Evolutionary conservation across 2,888 invertebrate species (phyloP).

Genomic region (Baronia brevicornis): DNA sequence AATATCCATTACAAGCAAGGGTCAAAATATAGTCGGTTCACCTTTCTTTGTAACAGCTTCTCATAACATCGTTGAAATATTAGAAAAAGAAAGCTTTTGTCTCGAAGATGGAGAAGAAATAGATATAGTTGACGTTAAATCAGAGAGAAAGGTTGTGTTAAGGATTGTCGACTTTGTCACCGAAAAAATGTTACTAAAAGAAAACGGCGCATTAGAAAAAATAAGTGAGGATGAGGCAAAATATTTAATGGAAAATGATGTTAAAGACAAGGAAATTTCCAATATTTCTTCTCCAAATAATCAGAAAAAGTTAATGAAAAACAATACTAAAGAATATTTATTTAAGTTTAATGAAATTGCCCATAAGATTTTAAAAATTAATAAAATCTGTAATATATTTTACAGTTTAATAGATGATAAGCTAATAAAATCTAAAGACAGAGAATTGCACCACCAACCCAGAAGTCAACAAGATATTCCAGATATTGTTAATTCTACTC

Average conservation of each 20-base stretch:
- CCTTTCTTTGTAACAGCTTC: conserved; percentile 72
- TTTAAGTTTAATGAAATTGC: conserved; percentile 42
- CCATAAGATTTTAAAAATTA: conserved; percentile 45
- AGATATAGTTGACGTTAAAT: conserved; percentile 58
- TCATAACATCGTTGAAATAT: conserved; percentile 43
- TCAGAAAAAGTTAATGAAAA: conserved; percentile 6
- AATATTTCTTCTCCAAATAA: too few relatives aligned
- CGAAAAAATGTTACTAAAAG: conserved; percentile 72
- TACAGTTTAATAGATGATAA: conserved; percentile 31
- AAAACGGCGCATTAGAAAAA: conserved; percentile 67
- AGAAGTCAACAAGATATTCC: conserved; percentile 50
- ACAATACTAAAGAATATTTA: conserved; percentile 16
- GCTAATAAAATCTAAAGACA: conserved; percentile 13
- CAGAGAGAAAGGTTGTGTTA: conserved; percentile 64
- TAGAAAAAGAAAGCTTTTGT: conserved; percentile 54
- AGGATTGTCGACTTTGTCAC: conserved; percentile 73
- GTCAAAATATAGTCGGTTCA: conserved; percentile 75
- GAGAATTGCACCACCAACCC: conserved; percentile 15
- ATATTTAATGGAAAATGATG: conserved; percentile 46
- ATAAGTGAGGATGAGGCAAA: conserved; percentile 63
- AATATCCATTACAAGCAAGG: conserved; percentile 72
- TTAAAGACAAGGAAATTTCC: conserved; percentile 14
- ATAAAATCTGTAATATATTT: conserved; percentile 48
- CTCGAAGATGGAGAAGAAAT: conserved; percentile 69
- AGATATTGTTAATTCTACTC: conserved; percentile 65